Evolutionary conservation across 2,888 invertebrate genomes (phyloP).

Genomic region (Adineta ricciae): DNA sequence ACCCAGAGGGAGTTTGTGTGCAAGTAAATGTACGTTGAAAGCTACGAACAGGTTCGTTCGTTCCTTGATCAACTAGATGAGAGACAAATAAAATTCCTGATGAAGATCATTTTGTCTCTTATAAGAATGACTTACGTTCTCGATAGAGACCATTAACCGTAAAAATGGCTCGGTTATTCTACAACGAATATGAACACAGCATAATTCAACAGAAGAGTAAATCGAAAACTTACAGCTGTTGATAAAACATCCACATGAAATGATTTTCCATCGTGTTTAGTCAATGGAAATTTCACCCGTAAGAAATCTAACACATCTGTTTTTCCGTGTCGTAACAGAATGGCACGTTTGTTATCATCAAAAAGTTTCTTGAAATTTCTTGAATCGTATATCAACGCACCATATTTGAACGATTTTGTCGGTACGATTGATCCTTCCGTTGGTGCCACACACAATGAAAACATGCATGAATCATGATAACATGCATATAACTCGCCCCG

Average conservation of each 20-base stretch:
- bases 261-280: neutral
- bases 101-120: no score
- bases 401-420: neutral
- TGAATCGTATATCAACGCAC: neutral
- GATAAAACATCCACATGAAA: conserved; percentile 15
- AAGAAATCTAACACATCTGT: neutral
- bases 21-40: conserved; percentile 17
- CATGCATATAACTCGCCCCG: neutral
- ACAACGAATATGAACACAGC: no score
- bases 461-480: neutral
- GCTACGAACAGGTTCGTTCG: neutral
- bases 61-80: neutral
- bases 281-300: neutral
- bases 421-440: neutral
- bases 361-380: conserved; percentile 2
- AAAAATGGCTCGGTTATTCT: conserved; percentile 11
- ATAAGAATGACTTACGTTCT: neutral
- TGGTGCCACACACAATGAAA: conserved; percentile 20
- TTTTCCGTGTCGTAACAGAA: neutral
- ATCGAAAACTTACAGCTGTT: neutral
- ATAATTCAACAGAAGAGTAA: neutral
- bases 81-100: no score
- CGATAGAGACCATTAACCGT: neutral
- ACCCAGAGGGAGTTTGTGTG: neutral
- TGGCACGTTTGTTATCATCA: neutral